Conservation (phyloP, 1,140 invertebrate species). For the Gonioctena quinquepunctata region DNA sequence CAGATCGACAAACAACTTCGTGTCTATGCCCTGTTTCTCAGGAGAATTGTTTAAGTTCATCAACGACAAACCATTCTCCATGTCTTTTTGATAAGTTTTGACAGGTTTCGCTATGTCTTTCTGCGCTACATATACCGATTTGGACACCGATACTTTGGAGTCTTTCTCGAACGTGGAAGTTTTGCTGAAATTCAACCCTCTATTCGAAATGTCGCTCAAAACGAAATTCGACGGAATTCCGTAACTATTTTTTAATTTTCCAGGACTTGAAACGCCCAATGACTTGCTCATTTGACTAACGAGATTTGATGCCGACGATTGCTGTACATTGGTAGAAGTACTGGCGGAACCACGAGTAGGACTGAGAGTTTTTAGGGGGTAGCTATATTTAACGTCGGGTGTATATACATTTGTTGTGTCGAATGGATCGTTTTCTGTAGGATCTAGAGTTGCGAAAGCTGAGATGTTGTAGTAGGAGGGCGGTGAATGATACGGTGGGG, state of each 20-base stretch:
- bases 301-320: background rate
- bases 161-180: conserved; percentile 9
- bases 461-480: conserved; percentile 57
- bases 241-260: background rate
- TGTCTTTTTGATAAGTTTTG: conserved; percentile 4
- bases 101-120: conserved; percentile 31
- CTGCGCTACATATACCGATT: conserved; percentile 26
- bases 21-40: conserved; percentile 7
- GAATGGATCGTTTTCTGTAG: conserved; percentile 60
- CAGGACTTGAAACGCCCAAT: background rate
- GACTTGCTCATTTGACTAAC: background rate
- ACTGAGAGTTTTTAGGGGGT: background rate
- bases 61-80: conserved; percentile 26
- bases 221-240: conserved; percentile 20
- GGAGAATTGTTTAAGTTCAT: conserved; percentile 26
- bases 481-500: conserved; percentile 59
- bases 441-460: conserved; percentile 6
- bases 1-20: conserved; percentile 34
- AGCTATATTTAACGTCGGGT: conserved; percentile 24
- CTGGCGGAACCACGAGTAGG: background rate
- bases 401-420: conserved; percentile 59
- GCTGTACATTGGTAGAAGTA: background rate
- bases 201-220: conserved; percentile 36
- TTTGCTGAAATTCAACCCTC: conserved; percentile 31
- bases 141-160: conserved; percentile 25